Percentiles rank a stretch among this genome's conserved stretches.
These are phyloP conservation scores for Chiloscyllium plagiosum DNA, from an alignment of 2,113 vertebrate genomes.

Conservation along the genomic window DNA sequence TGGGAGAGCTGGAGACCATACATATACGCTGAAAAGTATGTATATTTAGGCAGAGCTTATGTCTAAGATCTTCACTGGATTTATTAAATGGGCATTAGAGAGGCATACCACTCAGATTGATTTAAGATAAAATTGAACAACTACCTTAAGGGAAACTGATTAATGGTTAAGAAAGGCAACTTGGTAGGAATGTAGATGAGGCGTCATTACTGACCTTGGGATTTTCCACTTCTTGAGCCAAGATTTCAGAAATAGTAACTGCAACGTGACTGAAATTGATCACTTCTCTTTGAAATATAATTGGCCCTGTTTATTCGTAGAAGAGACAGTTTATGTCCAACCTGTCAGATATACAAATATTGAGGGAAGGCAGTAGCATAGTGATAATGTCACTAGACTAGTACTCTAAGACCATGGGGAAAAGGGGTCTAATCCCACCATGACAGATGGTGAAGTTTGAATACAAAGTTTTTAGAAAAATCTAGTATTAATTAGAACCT, in stretches of 20 bases:
- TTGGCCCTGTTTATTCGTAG: neutral
- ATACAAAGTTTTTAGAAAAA: no score
- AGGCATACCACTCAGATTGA: neutral
- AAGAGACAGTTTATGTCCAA: neutral
- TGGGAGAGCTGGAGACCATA: neutral
- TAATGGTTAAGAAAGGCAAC: neutral
- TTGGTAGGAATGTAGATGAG: neutral
- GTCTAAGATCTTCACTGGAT: neutral
- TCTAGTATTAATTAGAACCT: no score
- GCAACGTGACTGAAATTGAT: neutral
- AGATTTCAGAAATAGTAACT: neutral
- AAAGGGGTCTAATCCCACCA: no score
- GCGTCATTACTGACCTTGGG: neutral
- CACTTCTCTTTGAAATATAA: neutral
- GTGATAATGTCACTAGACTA: no score
- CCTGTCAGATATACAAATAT: neutral
- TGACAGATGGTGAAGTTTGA: no score
- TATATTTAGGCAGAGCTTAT: neutral
- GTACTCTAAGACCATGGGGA: no score
- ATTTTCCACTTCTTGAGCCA: neutral
- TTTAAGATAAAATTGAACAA: neutral
- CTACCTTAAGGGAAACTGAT: neutral
- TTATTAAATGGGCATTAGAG: neutral
- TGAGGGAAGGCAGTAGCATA: no score
- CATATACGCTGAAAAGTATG: neutral